These are phyloP conservation scores for Eptesicus fuscus DNA, from an alignment of 2,113 vertebrate genomes.

Conservation along the genomic window DNA sequence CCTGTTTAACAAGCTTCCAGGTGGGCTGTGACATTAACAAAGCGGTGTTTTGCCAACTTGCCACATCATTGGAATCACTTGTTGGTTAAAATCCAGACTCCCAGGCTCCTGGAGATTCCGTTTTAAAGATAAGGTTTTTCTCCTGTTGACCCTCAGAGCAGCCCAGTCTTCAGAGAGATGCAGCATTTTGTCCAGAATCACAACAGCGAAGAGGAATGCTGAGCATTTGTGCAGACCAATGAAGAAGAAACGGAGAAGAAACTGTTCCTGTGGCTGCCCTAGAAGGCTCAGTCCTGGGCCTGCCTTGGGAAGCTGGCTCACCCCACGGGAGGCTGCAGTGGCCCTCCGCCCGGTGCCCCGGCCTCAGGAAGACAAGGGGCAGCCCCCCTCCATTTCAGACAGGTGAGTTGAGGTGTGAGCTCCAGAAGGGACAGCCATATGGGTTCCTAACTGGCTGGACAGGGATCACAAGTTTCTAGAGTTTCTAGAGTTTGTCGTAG, in stretches of 20 bases:
- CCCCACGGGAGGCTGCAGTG: accelerated
- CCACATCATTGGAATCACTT: not conserved
- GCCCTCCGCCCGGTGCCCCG: accelerated
- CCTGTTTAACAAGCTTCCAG: not conserved
- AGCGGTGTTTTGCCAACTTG: not conserved
- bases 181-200: not conserved
- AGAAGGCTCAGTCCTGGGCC: accelerated
- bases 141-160: not conserved
- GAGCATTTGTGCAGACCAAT: not conserved
- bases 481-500: not conserved
- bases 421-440: not conserved
- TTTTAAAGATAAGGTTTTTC: not conserved
- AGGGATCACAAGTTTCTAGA: not conserved
- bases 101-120: not conserved
- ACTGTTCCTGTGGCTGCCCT: not conserved
- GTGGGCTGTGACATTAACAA: not conserved
- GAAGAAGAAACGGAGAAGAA: not conserved
- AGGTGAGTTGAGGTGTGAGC: not conserved
- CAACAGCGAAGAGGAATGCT: not conserved
- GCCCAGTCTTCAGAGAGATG: not conserved
- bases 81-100: not conserved
- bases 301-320: not conserved
- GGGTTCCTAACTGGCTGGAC: not conserved
- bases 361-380: not conserved
- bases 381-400: not conserved